These are phyloP conservation scores for Habropoda laboriosa DNA, from an alignment of 1,140 invertebrate species.

Conservation along the genomic window DNA sequence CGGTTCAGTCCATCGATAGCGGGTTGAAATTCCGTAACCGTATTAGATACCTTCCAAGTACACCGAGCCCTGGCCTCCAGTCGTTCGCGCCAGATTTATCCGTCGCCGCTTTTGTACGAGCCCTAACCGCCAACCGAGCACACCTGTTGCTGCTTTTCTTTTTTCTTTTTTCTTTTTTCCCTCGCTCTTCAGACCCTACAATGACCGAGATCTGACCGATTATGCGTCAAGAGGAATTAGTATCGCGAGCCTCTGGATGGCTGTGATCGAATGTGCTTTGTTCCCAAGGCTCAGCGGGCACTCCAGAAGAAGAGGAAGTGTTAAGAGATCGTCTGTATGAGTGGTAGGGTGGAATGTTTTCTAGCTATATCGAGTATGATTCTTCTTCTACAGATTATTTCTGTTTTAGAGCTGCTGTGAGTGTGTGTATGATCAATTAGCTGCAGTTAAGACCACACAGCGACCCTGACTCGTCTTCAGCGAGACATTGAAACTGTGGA, in stretches of 20 bases:
- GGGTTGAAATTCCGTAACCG: background rate
- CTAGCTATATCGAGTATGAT: too few relatives aligned
- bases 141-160: slow-evolving; percentile 34
- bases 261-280: background rate
- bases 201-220: background rate
- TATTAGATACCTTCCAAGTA: slow-evolving; percentile 38
- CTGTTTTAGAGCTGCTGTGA: too few relatives aligned
- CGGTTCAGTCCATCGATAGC: background rate
- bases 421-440: background rate
- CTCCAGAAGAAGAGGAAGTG: background rate
- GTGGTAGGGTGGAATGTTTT: too few relatives aligned
- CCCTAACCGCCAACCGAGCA: background rate
- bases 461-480: background rate
- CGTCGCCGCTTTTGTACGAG: background rate
- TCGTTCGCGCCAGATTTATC: background rate
- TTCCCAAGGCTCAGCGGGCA: too few relatives aligned
- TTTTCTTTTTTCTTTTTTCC: too few relatives aligned
- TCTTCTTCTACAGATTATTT: too few relatives aligned
- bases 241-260: background rate
- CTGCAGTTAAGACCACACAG: background rate
- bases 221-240: background rate
- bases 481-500: accelerated
- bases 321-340: background rate
- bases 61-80: background rate
- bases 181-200: too few relatives aligned